Base-by-base conservation (phyloP, 2,888 invertebrate species). In the Scotopteryx bipunctaria region DNA sequence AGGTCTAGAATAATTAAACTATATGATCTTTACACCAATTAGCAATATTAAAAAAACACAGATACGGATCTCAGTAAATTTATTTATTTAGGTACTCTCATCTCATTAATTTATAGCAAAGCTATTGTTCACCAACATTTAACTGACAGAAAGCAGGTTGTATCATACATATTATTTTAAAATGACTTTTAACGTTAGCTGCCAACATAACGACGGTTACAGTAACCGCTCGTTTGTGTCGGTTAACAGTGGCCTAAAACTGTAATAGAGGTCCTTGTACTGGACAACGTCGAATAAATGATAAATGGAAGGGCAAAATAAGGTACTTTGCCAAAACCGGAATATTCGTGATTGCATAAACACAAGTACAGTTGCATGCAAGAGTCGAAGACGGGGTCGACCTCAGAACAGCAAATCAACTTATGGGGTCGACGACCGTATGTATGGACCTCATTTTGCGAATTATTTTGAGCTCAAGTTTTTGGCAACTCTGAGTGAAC, bases 331-430 rank as follows among this genome's bases (percentile, higher is more conserved):
- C 68, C 69, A 69, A 75, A 82, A 81, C 84, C 81, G 79, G 80
- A 72, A 74, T 58, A 65, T 61, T 67, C 38, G 52, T 57, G 65
- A 78, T 86, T 86, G 78, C 85, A 83, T 86, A 86, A 87, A 73
- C 64, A 55, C 71, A 72, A 69, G 65, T 76, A 74, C 74, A 69
- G 67, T 64, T 73, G 73, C 76, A 72, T 73, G 73, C 76, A 72
- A 66, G 69, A 74, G 67, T 72, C 71, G 65, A 69, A 68, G 61
- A 59, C 50, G 69, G 64, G 84, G 75, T 66, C 84, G 73, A 69
- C 69, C 84, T 81, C 84, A 83, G 71, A 61, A 14, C 66, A 71
- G 69, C 71, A n/a, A n/a, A n/a, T n/a, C n/a, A n/a, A n/a, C n/a
- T n/a, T n/a, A n/a, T n/a, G n/a, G n/a, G n/a, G n/a, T n/a, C n/a